Conservation (phyloP, 2,797 vertebrate species). For the Danio aesculapii region DNA sequence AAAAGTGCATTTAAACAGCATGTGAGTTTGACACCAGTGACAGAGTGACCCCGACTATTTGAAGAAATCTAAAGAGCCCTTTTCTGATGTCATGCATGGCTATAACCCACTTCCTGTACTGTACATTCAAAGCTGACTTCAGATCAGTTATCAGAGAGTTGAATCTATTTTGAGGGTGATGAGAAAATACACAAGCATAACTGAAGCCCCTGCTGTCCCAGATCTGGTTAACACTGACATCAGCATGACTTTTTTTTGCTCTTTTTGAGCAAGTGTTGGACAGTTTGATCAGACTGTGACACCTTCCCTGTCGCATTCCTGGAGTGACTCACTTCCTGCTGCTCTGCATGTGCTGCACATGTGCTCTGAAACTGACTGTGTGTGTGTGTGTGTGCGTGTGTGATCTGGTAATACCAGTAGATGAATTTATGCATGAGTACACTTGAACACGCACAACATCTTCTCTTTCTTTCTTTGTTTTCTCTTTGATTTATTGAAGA, state of each 20-base stretch:
- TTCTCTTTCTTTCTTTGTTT: conserved; percentile 6
- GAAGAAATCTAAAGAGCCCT: not conserved
- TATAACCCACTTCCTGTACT: conserved; percentile 2
- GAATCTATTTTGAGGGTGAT: not conserved
- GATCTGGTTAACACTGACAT: not conserved
- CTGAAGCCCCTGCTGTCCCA: not conserved
- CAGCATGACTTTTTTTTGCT: not conserved
- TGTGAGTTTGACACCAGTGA: not conserved
- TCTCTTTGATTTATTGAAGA: not conserved
- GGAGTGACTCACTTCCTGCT: conserved; percentile 48
- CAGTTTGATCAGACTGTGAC: conserved; percentile 23
- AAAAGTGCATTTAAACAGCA: not conserved
- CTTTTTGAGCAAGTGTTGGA: not conserved
- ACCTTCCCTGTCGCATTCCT: conserved; percentile 28
- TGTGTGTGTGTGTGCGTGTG: conserved; percentile 11
- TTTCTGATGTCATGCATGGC: not conserved
- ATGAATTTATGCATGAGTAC: conserved; percentile 10
- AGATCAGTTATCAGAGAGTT: not conserved
- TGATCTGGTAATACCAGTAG: not conserved
- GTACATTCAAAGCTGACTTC: conserved; percentile 9
- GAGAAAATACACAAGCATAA: not conserved
- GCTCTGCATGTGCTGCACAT: conserved; percentile 7
- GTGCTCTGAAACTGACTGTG: conserved; percentile 18
- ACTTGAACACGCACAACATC: not conserved
- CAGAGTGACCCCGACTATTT: not conserved